Base-by-base conservation (phyloP, 2,888 invertebrate species). In the Neuroscelio doddi region DNA sequence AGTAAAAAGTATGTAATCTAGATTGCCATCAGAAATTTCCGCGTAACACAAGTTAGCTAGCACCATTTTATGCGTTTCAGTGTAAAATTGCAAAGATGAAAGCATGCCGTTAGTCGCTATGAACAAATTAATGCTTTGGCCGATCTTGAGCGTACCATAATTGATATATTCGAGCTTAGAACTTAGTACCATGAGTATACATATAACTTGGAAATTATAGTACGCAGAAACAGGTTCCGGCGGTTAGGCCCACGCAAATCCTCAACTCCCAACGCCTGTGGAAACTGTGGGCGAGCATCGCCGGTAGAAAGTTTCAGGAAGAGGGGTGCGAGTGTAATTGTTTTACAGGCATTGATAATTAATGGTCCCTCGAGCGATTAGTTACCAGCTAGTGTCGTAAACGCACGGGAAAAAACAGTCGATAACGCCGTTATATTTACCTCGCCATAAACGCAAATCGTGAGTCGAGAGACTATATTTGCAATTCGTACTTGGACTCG, bases 301-400 rank as follows among this genome's bases (percentile, higher is more conserved):
- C 1, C 46, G 46, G 42, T 67, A 62, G 70, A 72, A 73, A 73
- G 69, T 70, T 67, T 61, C 63, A 62, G 70, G 65, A 70, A 69
- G 67, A 68, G 61, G 57, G 41, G 66, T 68, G 63, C 68, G 50
- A 67, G 45, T 63, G 56, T 78, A 77, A 76, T 78, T 77, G 77
- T 77, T 76, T 46, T 68, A 47, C 63, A 68, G 76, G 71, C 71
- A 70, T 68, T 63, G 74, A 76, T 75, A 77, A 78, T 78, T 77
- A 76, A 78, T 73, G 66, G 69, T 69, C 63, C 62, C 53, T 50
- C 45, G 59, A 68, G 47, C 71, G 77, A 77, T 78, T 77, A 76
- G 76, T 32, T 27, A 32, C 15, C 46, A 17, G 12, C 29, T 15
- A 45, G 45, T 45, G 45, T 46, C 46, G 46, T 46, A 46, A 46